These are phyloP conservation scores for Uropetala carovei DNA, from an alignment of 2,888 invertebrate genomes.

Conservation along the genomic window DNA sequence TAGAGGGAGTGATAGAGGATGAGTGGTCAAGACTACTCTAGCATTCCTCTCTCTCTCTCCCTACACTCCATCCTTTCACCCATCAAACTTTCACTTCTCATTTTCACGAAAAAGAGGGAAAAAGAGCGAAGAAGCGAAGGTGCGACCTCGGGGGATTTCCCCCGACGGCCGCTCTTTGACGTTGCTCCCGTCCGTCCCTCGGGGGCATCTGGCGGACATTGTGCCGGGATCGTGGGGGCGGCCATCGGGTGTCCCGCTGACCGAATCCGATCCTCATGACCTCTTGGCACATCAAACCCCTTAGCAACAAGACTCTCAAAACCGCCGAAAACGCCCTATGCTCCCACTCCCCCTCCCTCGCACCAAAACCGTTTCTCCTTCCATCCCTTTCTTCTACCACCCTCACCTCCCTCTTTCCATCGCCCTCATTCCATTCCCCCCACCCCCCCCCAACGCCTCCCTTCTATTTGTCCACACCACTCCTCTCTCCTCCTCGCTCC, in stretches of 20 bases:
- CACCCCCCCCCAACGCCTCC: not conserved
- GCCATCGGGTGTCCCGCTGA: conserved; percentile 42
- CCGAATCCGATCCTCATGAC: conserved; percentile 42
- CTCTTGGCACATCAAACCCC: conserved; percentile 33
- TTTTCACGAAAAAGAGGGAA: not conserved
- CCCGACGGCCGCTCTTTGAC: conserved; percentile 17
- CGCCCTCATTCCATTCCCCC: not conserved
- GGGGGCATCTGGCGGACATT: not conserved
- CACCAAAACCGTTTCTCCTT: no score
- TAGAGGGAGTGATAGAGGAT: no score
- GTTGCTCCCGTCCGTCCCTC: not conserved
- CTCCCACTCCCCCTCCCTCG: not conserved
- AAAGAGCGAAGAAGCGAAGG: not conserved
- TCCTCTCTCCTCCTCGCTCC: no score
- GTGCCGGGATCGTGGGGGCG: not conserved
- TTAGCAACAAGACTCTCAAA: conserved; percentile 32
- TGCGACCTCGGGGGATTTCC: not conserved
- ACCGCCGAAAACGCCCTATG: conserved; percentile 28
- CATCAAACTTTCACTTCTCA: not conserved
- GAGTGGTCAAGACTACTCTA: no score
- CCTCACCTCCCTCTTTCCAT: no score
- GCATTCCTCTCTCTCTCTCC: not conserved
- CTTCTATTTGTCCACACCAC: no score
- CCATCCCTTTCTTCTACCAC: no score
- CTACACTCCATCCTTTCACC: not conserved